A percentile compares a stretch with the other conserved stretches of the same genome.
These are phyloP conservation scores for Asobara japonica DNA, from an alignment of 1,140 invertebrate species.

Conservation along the genomic window DNA sequence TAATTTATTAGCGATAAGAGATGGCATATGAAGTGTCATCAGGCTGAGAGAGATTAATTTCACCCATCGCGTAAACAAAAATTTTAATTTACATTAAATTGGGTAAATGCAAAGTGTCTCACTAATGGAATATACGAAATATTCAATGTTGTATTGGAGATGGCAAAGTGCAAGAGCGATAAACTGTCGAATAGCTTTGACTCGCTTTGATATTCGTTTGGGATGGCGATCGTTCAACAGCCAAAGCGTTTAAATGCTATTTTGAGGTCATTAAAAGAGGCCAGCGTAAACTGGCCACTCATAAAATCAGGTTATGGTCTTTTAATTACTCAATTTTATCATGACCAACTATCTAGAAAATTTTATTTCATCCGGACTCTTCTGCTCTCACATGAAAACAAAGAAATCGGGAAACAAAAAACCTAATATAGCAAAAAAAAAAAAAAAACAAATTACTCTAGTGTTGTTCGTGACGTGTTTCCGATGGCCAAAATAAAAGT, in stretches of 20 bases:
- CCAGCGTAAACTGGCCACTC: neutral
- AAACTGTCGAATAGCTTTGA: constrained; percentile 7
- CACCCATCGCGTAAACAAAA: neutral
- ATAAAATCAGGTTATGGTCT: constrained; percentile 3
- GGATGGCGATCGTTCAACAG: neutral
- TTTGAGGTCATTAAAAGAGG: neutral
- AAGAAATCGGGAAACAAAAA: neutral
- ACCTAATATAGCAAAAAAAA: no score
- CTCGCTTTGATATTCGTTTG: neutral
- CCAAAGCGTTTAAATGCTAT: neutral
- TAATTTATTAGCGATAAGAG: constrained; percentile 8
- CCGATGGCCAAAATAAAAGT: neutral
- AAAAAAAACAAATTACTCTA: no score
- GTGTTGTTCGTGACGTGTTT: neutral
- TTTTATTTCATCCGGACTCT: neutral
- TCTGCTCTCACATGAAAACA: neutral
- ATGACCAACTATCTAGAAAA: neutral
- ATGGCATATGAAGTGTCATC: neutral
- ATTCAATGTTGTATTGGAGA: neutral
- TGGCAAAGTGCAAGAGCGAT: constrained; percentile 1
- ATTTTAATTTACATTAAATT: neutral
- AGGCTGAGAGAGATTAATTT: neutral
- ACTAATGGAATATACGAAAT: neutral
- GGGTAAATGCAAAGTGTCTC: neutral
- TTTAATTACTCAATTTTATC: constrained; percentile 17